Evolutionary conservation across 2,113 vertebrate species (phyloP).

Genomic region (Oophaga pumilio): DNA sequence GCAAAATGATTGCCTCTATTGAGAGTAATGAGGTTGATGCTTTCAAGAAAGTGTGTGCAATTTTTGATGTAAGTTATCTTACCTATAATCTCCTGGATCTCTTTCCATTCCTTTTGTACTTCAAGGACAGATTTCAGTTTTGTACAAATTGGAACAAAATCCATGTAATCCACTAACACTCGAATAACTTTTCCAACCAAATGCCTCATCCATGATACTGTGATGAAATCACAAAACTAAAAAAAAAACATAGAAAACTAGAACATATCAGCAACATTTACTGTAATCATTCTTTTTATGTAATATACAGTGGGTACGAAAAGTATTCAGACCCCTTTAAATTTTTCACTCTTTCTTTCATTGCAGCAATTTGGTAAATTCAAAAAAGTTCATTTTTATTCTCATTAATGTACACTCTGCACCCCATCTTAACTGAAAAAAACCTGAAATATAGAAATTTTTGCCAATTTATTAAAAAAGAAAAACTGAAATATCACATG

Average conservation of each 20-base stretch:
- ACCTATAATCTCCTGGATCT: slow-evolving; percentile 76
- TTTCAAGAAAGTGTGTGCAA: background rate
- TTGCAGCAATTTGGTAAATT: no score
- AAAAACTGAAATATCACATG: no score
- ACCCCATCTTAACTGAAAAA: no score
- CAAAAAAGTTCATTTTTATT: no score
- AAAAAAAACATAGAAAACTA: slow-evolving; percentile 57
- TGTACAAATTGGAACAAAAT: slow-evolving; percentile 78
- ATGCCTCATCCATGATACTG: slow-evolving; percentile 78
- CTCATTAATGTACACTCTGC: no score
- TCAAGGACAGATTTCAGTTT: slow-evolving; percentile 78
- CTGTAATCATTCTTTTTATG: background rate
- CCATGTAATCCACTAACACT: slow-evolving; percentile 81
- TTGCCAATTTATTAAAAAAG: no score
- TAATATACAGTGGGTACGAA: no score
- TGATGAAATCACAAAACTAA: slow-evolving; percentile 87
- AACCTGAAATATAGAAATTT: no score
- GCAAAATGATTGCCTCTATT: background rate
- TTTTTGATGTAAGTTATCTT: slow-evolving; percentile 58
- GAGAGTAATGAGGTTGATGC: background rate
- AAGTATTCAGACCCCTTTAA: no score
- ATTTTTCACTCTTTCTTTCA: no score
- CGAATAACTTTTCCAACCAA: slow-evolving; percentile 74
- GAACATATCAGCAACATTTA: background rate
- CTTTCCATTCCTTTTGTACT: slow-evolving; percentile 79